Evolutionary conservation across 2,797 vertebrate genomes (phyloP).

Genomic region (Rhyacichthys aspro): DNA sequence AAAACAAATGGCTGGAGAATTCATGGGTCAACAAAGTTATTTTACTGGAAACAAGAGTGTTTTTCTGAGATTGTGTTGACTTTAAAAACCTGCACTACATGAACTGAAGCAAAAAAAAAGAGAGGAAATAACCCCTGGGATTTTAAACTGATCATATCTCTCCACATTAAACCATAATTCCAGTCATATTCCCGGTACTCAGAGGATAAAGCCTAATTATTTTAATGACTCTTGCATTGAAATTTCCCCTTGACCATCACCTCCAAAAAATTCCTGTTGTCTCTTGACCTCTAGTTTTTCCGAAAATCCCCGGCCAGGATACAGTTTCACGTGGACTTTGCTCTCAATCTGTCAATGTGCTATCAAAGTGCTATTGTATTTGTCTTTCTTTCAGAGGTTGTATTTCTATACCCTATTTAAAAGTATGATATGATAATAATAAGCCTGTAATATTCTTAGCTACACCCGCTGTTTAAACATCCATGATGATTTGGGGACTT

Average conservation of each 20-base stretch:
- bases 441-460: too few species aligned
- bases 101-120: neutral
- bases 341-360: neutral
- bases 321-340: slow-evolving; percentile 10
- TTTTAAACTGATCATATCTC: neutral
- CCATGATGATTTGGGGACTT: too few species aligned
- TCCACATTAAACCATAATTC: neutral
- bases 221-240: neutral
- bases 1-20: neutral
- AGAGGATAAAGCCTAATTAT: slow-evolving; percentile 7
- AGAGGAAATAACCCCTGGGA: neutral
- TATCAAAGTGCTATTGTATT: neutral
- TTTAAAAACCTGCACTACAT: neutral
- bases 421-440: too few species aligned
- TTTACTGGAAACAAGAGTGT: too few species aligned
- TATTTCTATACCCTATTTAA: too few species aligned
- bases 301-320: neutral
- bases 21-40: too few species aligned
- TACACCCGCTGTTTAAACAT: too few species aligned
- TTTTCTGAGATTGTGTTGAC: too few species aligned
- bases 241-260: slow-evolving; percentile 5
- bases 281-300: slow-evolving; percentile 6
- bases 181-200: slow-evolving; percentile 4
- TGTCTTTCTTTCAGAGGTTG: neutral
- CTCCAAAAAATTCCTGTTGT: slow-evolving; percentile 3